Percentiles rank a stretch among this genome's conserved stretches.
phyloP scores from a whole-genome alignment of 2,888 invertebrate genomes.

The Glaucopsyche alexis region DNA sequence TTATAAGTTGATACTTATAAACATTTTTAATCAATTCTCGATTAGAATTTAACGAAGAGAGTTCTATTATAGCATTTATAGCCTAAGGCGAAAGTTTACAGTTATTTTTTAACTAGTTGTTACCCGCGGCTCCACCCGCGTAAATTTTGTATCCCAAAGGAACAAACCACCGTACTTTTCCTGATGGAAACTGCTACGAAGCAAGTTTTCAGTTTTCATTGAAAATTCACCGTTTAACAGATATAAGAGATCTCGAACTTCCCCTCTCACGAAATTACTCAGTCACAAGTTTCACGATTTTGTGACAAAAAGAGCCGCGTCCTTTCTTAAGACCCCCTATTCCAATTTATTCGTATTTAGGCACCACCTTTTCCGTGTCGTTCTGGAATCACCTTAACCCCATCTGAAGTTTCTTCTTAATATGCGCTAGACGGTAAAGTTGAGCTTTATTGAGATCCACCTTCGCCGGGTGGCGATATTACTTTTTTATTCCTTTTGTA shows the following conservation, averaged over 20 bases:
- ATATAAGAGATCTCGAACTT: slow-evolving; percentile 34
- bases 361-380: slow-evolving; percentile 67
- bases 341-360: slow-evolving; percentile 60
- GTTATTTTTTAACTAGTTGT: too few species aligned
- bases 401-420: slow-evolving; percentile 69
- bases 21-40: slow-evolving; percentile 37
- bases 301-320: slow-evolving; percentile 38
- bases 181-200: slow-evolving; percentile 11
- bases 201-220: slow-evolving; percentile 52
- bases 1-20: slow-evolving; percentile 33
- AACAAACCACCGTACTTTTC: too few species aligned
- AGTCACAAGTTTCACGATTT: slow-evolving; percentile 40
- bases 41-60: not conserved
- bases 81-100: too few species aligned
- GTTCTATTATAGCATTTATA: not conserved
- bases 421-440: slow-evolving; percentile 48
- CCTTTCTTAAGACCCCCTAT: slow-evolving; percentile 44
- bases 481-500: slow-evolving; percentile 53
- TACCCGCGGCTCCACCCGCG: too few species aligned
- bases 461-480: slow-evolving; percentile 46
- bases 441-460: slow-evolving; percentile 44
- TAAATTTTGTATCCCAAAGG: too few species aligned
- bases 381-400: slow-evolving; percentile 65
- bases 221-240: slow-evolving; percentile 47
- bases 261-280: slow-evolving; percentile 36